Evolutionary conservation across 2,113 vertebrate genomes (phyloP), one percentile per base, ranked within the genome.

Genomic region (Callipepla squamata): DNA sequence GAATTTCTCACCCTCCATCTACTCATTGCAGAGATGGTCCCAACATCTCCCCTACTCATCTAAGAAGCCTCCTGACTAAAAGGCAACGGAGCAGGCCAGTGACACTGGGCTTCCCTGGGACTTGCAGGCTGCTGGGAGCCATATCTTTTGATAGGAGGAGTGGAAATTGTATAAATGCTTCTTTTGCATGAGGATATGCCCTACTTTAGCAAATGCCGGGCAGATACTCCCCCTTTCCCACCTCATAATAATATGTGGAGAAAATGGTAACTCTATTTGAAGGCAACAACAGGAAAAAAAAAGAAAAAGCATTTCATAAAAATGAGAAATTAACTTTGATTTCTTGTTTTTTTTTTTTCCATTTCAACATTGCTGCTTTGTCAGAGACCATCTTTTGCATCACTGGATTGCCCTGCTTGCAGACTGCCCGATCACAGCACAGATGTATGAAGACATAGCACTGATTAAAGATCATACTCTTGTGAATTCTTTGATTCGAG

Each of bases 321-420:
- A 84, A 58, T 20, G 36, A 59, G 42, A 83, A 59, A 83, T 72
- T 96, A 93, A 95, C 87, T 95, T 80, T 68, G 30, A 40, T 58
- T 20, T 58, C 11, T 30, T 53, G 92, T 89, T 95, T 8, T 53
- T 53, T 93, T 90, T 95, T 9, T 88, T 88, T 93, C 92, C 93
- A 40, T 93, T 95, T 92, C 84, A 70, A 34, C 85, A 83, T 70
- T 63, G 63, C 80, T n/a, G 21, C 87, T 82, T 90, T 89, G 51
- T 82, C 95, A 99, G 99, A 97, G 99, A 99, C 94, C 99, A 99
- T 96, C 98, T 99, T 92, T 96, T 99, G 80, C 99, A 99, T 96
- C 99, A 99, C 94, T 99, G 99, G 99, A 99, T 99, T 4, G 99
- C 99, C 57, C 97, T 99, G 96, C 98, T 99, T 19, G 98, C 99